Base-by-base conservation (phyloP, 2,888 invertebrate genomes). In the Rhorus exstirpatorius region DNA sequence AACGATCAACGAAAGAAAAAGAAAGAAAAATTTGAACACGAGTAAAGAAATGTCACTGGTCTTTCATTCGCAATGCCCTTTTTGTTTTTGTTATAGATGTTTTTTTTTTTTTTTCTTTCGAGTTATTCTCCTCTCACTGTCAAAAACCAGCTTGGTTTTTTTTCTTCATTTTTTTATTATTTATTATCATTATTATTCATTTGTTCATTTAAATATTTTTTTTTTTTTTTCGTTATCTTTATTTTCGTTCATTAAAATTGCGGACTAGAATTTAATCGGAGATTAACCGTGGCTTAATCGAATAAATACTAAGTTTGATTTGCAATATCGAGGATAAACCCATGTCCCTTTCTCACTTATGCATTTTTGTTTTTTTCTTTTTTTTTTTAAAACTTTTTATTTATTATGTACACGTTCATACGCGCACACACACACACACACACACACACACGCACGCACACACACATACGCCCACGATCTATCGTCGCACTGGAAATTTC, bases 281-380 rank as follows among this genome's bases (percentile, higher is more conserved):
- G 90, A 91, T 91, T 90, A 91, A 91, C 91, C 87, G 87, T 88
- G 88, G 90, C 90, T 91, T 91, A 91, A 90, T 90, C 89, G 90
- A 90, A 87, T 92, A 91, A 90, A 91, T 90, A 91, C 90, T 91
- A n/a, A 91, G 89, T 92, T 92, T 91, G 91, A 91, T 92, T 92
- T 88, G 87, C 89, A 91, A 88, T 83, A 88, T 90, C 89, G 89
- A 90, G 87, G 89, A 88, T 88, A 86, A 87, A 84, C 85, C 84
- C 85, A 81, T 85, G 83, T 76, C 72, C 72, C 49, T 79, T 19
- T 49, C 58, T 49, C 31, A 71, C 35, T 14, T 61, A 46, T 74
- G 14, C 67, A 49, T 49, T 44, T 74, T 14, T 35, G 67, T 35
- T 70, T 7, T 82, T 76, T 60, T 67, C 68, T 49, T 46, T 49